Evolutionary conservation across 2,113 vertebrate genomes (phyloP), one percentile per base, ranked within the genome.

Genomic region (Puntigrus tetrazona): DNA sequence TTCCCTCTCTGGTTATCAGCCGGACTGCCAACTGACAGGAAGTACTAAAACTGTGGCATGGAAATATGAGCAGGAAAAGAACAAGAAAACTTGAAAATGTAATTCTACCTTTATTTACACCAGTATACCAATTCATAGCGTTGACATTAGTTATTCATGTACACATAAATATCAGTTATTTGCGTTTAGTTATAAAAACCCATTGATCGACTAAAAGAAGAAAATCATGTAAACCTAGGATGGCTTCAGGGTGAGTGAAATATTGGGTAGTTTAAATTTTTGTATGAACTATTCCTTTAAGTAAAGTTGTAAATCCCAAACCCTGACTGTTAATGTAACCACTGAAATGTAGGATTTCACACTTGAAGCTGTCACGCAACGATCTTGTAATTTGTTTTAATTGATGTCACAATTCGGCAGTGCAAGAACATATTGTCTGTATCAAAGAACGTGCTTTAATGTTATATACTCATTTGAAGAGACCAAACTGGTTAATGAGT

Each of bases 301-400:
- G 31, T 75, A 29, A 7, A 29, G 73, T 20, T 31, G 43, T 50
- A 50, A 75, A 50, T 50, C 27, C 72, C 29, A 27, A 81, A 78
- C 31, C 76, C 57, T 27, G 5, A 20, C 73, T 75, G 70, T 50
- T 6, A 29, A 50, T 41, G 22, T 25, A 38, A n/a, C 74, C 41
- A 14, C 9, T n/a, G 73, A 70, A 75, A 55, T 70, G 13, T 55
- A 70, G 7, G n/a, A 69, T 83, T 65, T 76, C 25, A 73, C 36
- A 18, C 72, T 20, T 34, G 27, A 22, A 29, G 38, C 41, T 47
- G 38, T 50, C 43, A 13, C 43, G n/a, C 76, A 78, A 14, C 13
- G 10, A 45, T 89, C 75, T 88, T 87, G 87, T 84, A 88, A 90
- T 86, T 82, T 47, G 10, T 86, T 91, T 93, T 92, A 91, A 92